These are phyloP conservation scores for Hylaeus anthracinus DNA, from an alignment of 1,140 invertebrate species.

Conservation along the genomic window DNA sequence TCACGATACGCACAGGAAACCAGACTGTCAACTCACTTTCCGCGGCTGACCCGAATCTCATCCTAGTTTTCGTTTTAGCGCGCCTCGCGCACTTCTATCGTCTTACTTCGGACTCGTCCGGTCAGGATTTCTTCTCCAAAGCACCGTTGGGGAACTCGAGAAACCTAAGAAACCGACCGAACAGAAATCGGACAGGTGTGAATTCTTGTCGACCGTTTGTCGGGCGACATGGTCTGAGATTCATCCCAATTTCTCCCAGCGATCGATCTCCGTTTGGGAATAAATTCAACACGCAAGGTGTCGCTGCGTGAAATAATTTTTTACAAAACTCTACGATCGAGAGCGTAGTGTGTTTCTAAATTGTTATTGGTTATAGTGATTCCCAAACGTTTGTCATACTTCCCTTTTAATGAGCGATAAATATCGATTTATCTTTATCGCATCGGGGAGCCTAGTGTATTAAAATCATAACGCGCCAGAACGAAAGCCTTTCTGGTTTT, in stretches of 20 bases:
- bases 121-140: slow-evolving; percentile 42
- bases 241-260: background rate
- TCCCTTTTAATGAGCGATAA: no score
- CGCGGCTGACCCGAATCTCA: slow-evolving; percentile 64
- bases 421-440: background rate
- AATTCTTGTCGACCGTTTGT: background rate
- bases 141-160: slow-evolving; percentile 13
- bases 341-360: no score
- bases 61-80: slow-evolving; percentile 55
- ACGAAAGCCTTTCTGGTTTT: background rate
- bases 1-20: slow-evolving; percentile 30
- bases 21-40: slow-evolving; percentile 69
- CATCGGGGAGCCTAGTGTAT: background rate
- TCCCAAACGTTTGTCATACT: no score
- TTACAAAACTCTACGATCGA: background rate
- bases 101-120: slow-evolving; percentile 13
- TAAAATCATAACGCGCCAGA: background rate
- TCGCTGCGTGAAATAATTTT: no score
- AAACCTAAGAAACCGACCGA: slow-evolving; percentile 29
- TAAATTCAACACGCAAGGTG: no score
- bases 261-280: no score
- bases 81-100: slow-evolving; percentile 53
- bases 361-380: no score
- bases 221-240: background rate
- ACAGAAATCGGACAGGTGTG: background rate